phyloP scores from a whole-genome alignment of 2,888 invertebrate genomes.

The Drosophila hamatofila region DNA sequence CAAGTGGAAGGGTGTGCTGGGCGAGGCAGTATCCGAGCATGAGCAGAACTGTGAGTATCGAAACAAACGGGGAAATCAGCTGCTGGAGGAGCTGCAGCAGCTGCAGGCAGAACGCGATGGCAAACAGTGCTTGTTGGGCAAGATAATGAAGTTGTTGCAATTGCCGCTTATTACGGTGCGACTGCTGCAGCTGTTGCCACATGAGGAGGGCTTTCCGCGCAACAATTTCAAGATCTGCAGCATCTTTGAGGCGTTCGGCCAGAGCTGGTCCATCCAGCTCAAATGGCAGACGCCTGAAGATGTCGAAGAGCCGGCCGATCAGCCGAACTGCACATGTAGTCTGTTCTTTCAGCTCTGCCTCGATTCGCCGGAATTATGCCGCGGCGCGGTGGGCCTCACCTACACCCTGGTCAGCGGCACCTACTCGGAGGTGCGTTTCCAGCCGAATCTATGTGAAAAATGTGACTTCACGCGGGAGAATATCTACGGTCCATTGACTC shows the following conservation, averaged over 20 bases:
- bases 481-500: constrained; percentile 4
- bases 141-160: constrained; percentile 29
- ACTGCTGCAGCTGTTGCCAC: constrained; percentile 30
- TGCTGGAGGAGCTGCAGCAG: constrained; percentile 14
- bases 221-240: not conserved
- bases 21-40: not conserved
- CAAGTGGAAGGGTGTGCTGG: constrained; percentile 30
- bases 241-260: constrained; percentile 19
- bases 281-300: constrained; percentile 12
- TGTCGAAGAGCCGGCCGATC: not conserved
- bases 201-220: not conserved
- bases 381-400: constrained; percentile 9
- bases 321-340: not conserved
- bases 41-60: constrained; percentile 15
- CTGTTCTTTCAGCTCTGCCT: constrained; percentile 31
- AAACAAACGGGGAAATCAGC: constrained; percentile 25
- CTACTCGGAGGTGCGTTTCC: constrained; percentile 39
- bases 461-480: constrained; percentile 22
- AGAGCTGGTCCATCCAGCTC: constrained; percentile 37
- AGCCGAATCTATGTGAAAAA: constrained; percentile 44
- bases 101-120: not conserved
- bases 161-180: constrained; percentile 27
- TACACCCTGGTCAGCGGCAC: constrained; percentile 36
- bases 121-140: not conserved
- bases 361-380: not conserved